phyloP scores from a whole-genome alignment of 2,113 vertebrate species.

The Oreochromis niloticus region DNA sequence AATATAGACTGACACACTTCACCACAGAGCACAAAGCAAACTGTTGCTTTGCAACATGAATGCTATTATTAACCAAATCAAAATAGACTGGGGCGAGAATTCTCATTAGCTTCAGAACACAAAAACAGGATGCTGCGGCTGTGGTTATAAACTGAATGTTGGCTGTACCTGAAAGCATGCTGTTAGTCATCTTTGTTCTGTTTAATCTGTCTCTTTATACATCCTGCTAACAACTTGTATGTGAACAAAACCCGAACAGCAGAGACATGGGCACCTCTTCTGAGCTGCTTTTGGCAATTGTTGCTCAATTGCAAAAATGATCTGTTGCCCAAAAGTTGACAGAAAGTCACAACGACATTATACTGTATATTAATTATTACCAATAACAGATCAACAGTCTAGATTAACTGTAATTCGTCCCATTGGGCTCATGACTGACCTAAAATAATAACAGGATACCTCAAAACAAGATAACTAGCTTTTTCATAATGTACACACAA shows the following conservation, averaged over 20 bases:
- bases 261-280: accelerated
- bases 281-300: not conserved
- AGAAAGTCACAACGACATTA: accelerated
- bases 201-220: accelerated
- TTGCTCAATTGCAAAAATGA: accelerated
- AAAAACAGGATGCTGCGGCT: accelerated
- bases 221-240: not conserved
- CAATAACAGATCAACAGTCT: not conserved
- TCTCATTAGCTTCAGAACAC: not conserved
- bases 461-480: accelerated
- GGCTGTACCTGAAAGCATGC: not conserved
- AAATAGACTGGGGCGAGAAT: accelerated
- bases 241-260: accelerated
- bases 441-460: not conserved
- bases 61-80: not conserved
- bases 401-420: too few relatives aligned
- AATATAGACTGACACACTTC: not conserved
- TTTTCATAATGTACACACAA: too few relatives aligned
- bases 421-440: not conserved
- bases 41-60: accelerated
- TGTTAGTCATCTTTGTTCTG: accelerated
- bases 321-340: accelerated
- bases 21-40: too few relatives aligned
- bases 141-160: accelerated
- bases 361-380: accelerated